Percentiles rank a stretch among this genome's conserved stretches.
Evolutionary conservation across 2,888 invertebrate species (phyloP).

Genomic region (Odontomyia ornata): DNA sequence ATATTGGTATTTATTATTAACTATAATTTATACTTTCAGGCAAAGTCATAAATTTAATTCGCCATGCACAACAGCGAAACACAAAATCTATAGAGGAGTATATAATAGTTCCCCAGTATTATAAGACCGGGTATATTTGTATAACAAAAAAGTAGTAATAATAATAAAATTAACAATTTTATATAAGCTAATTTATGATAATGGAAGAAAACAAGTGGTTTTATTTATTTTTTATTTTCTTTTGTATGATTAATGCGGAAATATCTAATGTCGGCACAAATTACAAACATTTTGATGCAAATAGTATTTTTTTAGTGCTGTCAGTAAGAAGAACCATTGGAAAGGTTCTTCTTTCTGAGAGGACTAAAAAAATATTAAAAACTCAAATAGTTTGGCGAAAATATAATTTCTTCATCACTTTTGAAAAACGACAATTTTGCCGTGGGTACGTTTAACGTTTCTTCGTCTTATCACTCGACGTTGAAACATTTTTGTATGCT

Average conservation of each 20-base stretch:
- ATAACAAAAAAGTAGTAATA: constrained; percentile 57
- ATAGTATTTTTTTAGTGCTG: no score
- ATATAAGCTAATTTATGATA: constrained; percentile 32
- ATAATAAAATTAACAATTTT: constrained; percentile 50
- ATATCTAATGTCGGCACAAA: no score
- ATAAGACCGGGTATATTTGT: constrained; percentile 61
- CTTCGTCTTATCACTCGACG: no score
- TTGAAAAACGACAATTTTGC: no score
- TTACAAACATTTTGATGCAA: no score
- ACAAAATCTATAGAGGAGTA: constrained; percentile 57
- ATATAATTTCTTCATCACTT: no score
- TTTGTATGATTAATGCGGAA: background rate
- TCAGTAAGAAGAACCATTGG: no score
- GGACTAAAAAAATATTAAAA: no score
- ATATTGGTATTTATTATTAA: background rate
- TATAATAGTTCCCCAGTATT: constrained; percentile 64
- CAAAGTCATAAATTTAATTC: constrained; percentile 62
- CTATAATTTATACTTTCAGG: constrained; percentile 53
- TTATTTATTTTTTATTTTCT: background rate
- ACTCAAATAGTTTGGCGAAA: no score
- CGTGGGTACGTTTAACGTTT: no score
- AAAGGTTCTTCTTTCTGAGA: no score
- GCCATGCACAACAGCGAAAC: constrained; percentile 59
- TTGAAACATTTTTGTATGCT: no score
- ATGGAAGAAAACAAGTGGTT: background rate